A percentile compares a stretch with the other conserved stretches of the same genome.
These are phyloP conservation scores for Heptranchias perlo DNA, from an alignment of 2,113 vertebrate genomes.

Conservation along the genomic window DNA sequence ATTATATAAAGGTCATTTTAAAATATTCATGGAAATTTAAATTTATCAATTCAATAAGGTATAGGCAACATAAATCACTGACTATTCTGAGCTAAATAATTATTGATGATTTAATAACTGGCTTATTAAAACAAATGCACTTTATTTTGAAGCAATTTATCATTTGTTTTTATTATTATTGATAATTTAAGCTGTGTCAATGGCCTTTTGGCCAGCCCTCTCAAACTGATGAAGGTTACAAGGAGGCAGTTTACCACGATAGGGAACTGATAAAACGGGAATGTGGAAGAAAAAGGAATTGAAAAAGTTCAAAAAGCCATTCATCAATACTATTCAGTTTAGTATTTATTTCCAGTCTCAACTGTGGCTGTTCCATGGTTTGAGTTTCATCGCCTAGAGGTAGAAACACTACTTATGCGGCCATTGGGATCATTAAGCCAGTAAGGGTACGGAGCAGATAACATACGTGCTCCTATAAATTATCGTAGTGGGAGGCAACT, in stretches of 20 bases:
- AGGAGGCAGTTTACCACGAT: too few species aligned
- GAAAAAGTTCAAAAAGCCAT: not conserved
- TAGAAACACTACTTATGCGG: not conserved
- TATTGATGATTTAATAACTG: constrained; percentile 37
- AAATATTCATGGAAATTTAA: constrained; percentile 23
- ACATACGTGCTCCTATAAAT: not conserved
- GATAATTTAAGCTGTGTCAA: constrained; percentile 33
- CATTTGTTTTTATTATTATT: constrained; percentile 34
- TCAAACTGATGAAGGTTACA: constrained; percentile 31
- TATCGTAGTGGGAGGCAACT: not conserved
- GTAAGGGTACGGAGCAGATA: not conserved
- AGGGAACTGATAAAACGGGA: not conserved
- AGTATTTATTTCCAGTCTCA: not conserved
- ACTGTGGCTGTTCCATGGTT: not conserved
- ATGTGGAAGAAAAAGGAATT: not conserved
- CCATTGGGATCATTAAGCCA: not conserved
- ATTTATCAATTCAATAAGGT: constrained; percentile 26
- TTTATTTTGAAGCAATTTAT: constrained; percentile 32
- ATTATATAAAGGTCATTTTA: constrained; percentile 24
- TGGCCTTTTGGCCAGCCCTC: not conserved
- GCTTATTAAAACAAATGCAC: constrained; percentile 35
- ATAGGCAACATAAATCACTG: constrained; percentile 33
- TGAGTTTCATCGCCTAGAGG: not conserved
- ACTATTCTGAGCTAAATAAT: constrained; percentile 27
- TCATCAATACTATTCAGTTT: not conserved